Percentiles rank a stretch among this genome's conserved stretches.
Evolutionary conservation across 2,113 vertebrate species (phyloP).

Genomic region (Tragulus kanchil): DNA sequence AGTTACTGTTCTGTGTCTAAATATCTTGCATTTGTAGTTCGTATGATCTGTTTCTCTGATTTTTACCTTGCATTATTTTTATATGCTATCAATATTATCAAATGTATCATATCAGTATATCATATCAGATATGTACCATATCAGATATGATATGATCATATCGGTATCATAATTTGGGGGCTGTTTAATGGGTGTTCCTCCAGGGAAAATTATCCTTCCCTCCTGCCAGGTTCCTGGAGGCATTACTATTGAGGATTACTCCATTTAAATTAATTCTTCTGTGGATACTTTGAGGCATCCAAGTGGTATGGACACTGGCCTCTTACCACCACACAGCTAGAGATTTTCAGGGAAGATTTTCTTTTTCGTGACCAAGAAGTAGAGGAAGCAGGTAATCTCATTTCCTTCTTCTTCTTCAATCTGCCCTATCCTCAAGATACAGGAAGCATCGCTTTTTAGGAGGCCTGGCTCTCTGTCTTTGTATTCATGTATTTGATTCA

Average conservation of each 20-base stretch:
- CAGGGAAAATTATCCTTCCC: background rate
- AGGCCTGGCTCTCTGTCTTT: background rate
- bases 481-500: background rate
- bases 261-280: background rate
- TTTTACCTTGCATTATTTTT: background rate
- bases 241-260: background rate
- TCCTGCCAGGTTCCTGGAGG: background rate
- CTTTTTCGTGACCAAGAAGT: background rate
- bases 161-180: background rate
- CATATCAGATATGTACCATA: no score
- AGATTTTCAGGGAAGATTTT: background rate
- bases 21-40: background rate
- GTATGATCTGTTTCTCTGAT: background rate
- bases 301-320: background rate
- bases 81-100: background rate
- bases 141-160: background rate
- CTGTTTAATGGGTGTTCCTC: background rate
- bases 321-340: background rate
- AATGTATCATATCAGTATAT: background rate
- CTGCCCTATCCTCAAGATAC: background rate
- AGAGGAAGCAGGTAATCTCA: background rate
- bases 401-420: background rate
- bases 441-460: background rate
- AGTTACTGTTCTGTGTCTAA: background rate
- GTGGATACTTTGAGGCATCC: background rate